Percentiles rank a stretch among this genome's conserved stretches.
phyloP scores from a whole-genome alignment of 1,140 invertebrate species.

The Dendrolimus kikuchii region DNA sequence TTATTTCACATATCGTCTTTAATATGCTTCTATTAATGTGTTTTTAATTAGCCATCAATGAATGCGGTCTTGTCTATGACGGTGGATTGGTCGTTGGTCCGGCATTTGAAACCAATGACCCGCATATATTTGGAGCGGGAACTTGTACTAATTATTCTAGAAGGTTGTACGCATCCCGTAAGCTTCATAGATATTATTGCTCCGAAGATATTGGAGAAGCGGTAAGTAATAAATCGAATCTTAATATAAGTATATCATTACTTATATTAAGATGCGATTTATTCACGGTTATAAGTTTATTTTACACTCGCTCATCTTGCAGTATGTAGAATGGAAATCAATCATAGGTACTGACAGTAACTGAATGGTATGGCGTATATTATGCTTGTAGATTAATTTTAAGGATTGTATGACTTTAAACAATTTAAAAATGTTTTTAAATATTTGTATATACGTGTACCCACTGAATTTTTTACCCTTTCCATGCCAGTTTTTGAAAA shows the following conservation, averaged over 20 bases:
- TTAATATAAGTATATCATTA: not conserved
- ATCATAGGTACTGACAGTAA: too few species aligned
- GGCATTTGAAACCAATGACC: slow-evolving; percentile 80
- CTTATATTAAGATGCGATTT: not conserved
- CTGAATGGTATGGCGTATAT: too few species aligned
- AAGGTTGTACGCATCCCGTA: slow-evolving; percentile 61
- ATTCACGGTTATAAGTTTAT: too few species aligned
- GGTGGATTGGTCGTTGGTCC: slow-evolving; percentile 79
- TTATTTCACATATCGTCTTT: not conserved
- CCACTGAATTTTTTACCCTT: too few species aligned
- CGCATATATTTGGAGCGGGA: slow-evolving; percentile 79
- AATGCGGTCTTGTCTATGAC: slow-evolving; percentile 80
- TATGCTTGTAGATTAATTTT: too few species aligned
- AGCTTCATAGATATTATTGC: slow-evolving; percentile 70
- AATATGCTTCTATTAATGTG: not conserved
- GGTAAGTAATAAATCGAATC: slow-evolving; percentile 34
- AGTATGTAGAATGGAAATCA: too few species aligned
- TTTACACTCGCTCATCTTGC: too few species aligned
- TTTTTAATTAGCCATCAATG: slow-evolving; percentile 75
- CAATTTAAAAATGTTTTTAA: too few species aligned
- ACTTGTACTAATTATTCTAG: slow-evolving; percentile 76
- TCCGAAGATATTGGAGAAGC: slow-evolving; percentile 72
- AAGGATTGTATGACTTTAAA: too few species aligned
- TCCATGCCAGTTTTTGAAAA: too few species aligned
- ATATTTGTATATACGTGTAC: too few species aligned